These are phyloP conservation scores for Trichomycterus rosablanca DNA, from an alignment of 2,113 vertebrate genomes.

Conservation along the genomic window DNA sequence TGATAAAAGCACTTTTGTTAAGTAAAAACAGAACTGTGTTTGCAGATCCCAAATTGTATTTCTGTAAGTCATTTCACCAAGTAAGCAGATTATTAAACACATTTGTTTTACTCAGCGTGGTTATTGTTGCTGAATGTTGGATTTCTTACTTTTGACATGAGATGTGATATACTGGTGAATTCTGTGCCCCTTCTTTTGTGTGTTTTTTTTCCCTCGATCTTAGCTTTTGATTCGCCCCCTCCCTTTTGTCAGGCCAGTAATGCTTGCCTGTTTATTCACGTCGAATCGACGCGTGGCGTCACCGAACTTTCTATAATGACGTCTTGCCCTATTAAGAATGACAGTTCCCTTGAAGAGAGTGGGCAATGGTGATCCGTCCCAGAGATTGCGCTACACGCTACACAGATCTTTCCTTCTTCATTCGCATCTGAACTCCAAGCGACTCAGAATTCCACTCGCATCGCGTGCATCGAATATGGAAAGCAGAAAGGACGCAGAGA, in stretches of 20 bases:
- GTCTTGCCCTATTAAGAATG: conserved; percentile 90
- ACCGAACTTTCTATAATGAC: conserved; percentile 88
- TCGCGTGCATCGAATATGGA: conserved; percentile 73
- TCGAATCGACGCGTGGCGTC: conserved; percentile 92
- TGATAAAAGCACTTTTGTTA: too few species aligned
- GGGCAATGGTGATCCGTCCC: conserved; percentile 97
- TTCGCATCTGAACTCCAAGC: conserved; percentile 51
- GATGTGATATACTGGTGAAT: too few species aligned
- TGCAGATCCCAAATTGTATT: too few species aligned
- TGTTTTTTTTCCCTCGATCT: neutral
- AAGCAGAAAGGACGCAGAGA: conserved; percentile 85
- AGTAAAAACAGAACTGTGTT: too few species aligned
- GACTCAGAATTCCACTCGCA: conserved; percentile 30
- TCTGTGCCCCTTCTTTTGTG: too few species aligned
- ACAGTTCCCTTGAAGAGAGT: conserved; percentile 92
- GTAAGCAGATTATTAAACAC: too few species aligned
- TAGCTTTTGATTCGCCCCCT: conserved; percentile 60
- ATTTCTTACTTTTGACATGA: too few species aligned
- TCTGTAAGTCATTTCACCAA: too few species aligned
- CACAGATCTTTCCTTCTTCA: conserved; percentile 65
- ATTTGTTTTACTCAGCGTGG: too few species aligned
- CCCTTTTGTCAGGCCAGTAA: conserved; percentile 71
- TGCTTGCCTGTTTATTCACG: conserved; percentile 85
- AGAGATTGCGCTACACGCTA: conserved; percentile 81
- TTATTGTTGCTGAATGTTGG: too few species aligned